phyloP scores from a whole-genome alignment of 2,888 invertebrate genomes.

The Oasisia sp. region DNA sequence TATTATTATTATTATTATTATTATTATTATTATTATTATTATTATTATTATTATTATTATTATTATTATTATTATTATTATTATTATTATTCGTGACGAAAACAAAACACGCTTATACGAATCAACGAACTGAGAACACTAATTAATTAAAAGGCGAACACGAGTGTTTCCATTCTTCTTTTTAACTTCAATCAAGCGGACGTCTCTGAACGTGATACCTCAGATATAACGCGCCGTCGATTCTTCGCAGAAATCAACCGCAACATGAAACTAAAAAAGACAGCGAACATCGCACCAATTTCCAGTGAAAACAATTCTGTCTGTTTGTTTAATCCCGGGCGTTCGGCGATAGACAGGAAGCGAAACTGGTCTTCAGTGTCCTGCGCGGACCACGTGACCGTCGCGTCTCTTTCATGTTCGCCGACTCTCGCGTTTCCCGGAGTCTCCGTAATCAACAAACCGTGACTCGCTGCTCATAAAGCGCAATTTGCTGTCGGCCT shows the following conservation, averaged over 20 bases:
- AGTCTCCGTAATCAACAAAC: neutral
- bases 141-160: neutral
- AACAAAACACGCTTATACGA: neutral
- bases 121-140: neutral
- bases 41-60: no score
- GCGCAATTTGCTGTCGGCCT: neutral
- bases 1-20: no score
- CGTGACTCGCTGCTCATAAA: neutral
- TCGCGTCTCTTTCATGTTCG: neutral
- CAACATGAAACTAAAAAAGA: neutral
- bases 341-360: neutral
- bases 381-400: neutral
- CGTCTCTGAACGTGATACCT: neutral
- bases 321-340: neutral
- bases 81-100: neutral
- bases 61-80: neutral
- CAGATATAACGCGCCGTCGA: neutral
- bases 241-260: neutral
- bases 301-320: neutral
- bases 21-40: no score
- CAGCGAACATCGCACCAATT: neutral
- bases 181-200: slow-evolving; percentile 9
- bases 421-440: neutral
- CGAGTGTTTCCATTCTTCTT: neutral
- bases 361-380: neutral